A percentile compares a stretch with the other conserved stretches of the same genome.
These are phyloP conservation scores for Anthrax anthrax DNA, from an alignment of 2,888 invertebrate genomes.

Conservation along the genomic window DNA sequence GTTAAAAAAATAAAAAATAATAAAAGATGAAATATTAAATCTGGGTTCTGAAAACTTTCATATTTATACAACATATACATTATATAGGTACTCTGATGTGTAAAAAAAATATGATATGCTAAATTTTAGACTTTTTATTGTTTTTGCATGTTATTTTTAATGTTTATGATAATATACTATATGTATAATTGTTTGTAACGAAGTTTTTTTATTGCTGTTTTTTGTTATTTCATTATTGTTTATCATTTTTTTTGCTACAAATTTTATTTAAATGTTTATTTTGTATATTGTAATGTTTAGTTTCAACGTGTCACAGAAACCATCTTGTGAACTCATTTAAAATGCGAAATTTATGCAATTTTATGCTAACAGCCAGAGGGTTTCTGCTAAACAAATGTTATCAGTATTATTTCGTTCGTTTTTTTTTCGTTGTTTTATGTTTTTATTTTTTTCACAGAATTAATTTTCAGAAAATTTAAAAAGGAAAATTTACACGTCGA, in stretches of 20 bases:
- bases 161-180: too few relatives aligned
- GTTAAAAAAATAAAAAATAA: background rate
- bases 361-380: slow-evolving; percentile 8
- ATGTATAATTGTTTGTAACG: too few relatives aligned
- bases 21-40: slow-evolving; percentile 1
- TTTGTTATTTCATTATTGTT: background rate
- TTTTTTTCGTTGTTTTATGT: background rate
- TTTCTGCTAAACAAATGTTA: slow-evolving; percentile 8
- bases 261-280: background rate
- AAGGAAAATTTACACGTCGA: too few relatives aligned
- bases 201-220: background rate
- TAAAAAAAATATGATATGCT: too few relatives aligned
- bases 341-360: slow-evolving; percentile 11
- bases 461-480: background rate
- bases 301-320: slow-evolving; percentile 3
- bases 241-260: background rate
- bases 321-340: slow-evolving; percentile 8
- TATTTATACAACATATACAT: too few relatives aligned
- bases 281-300: background rate
- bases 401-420: background rate
- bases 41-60: background rate
- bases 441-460: background rate
- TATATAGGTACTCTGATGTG: too few relatives aligned
- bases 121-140: too few relatives aligned
- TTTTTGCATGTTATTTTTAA: too few relatives aligned